Evolutionary conservation across 2,888 invertebrate species (phyloP), one percentile per base, ranked within the genome.

Genomic region (Gymnosoma rotundatum): DNA sequence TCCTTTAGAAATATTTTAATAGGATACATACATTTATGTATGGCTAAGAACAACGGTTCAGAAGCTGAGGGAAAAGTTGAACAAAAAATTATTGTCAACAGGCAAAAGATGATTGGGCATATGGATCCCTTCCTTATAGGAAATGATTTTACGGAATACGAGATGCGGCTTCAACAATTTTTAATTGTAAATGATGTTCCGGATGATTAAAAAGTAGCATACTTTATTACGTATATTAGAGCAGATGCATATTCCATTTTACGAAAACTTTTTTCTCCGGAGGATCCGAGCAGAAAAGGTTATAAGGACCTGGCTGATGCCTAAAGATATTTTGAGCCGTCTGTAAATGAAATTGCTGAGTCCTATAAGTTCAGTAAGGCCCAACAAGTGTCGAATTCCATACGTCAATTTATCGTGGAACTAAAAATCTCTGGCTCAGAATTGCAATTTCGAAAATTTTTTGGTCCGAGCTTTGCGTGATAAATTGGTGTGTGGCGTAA

Each of bases 301-400:
- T 64, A 64, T 42, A 64, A 58, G 38, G 45, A 48, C 10, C 69
- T 72, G 16, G 78, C 78, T 54, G 69, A 79, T 52, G 69, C 70
- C 12, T 25, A 72, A 81, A 56, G 63, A 54, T 78, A 83, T 58
- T 76, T 82, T 58, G 72, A 70, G n/a, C 76, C 72, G 58, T 50
- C 60, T n/a, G 73, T 72, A 20, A 67, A 67, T 9, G 66, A 67
- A 52, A 67, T 64, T 25, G 64, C 48, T 10, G 64, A 64, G n/a
- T 75, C 64, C 10, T 78, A 81, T 18, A 85, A 83, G 67, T 85
- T 79, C 38, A 64, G 45, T 50, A 75, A 79, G 14, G 63, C 76
- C 5, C 75, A 75, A 45, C 72, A 85, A 67, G 76, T 58, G 16
- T 50, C 72, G 48, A 78, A 64, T 56, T 61, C 74, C 5, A 45